These are phyloP conservation scores for Cylas formicarius DNA, from an alignment of 1,140 invertebrate genomes.

Conservation along the genomic window DNA sequence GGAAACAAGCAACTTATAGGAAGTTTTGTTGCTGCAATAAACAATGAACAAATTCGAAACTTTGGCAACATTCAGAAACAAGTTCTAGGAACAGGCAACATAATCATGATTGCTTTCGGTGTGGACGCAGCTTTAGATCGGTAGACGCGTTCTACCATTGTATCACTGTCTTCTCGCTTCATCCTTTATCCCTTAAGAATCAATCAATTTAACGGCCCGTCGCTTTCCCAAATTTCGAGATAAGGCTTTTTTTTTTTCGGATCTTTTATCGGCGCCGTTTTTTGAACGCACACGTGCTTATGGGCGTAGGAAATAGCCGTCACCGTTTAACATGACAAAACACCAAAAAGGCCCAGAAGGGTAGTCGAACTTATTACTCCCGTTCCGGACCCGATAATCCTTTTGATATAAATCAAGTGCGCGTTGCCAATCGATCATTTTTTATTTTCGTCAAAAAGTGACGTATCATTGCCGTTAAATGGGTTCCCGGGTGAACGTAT, in stretches of 20 bases:
- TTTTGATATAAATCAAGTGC: constrained; percentile 39
- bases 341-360: constrained; percentile 19
- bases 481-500: constrained; percentile 17
- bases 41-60: no score
- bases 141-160: no score
- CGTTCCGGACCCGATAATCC: constrained; percentile 34
- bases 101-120: no score
- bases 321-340: constrained; percentile 40
- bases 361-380: constrained; percentile 3
- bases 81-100: no score
- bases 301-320: constrained; percentile 25
- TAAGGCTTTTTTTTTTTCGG: constrained; percentile 23
- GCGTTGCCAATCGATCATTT: constrained; percentile 41
- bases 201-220: no score
- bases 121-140: no score
- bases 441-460: constrained; percentile 38
- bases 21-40: no score
- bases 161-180: no score
- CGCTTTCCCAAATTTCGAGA: constrained; percentile 21
- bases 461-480: constrained; percentile 36
- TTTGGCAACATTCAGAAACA: no score
- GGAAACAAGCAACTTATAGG: no score
- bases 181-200: no score
- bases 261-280: constrained; percentile 29
- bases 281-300: constrained; percentile 28